Evolutionary conservation across 1,140 invertebrate species (phyloP), one percentile per base, ranked within the genome.

Genomic region (Sitodiplosis mosellana): DNA sequence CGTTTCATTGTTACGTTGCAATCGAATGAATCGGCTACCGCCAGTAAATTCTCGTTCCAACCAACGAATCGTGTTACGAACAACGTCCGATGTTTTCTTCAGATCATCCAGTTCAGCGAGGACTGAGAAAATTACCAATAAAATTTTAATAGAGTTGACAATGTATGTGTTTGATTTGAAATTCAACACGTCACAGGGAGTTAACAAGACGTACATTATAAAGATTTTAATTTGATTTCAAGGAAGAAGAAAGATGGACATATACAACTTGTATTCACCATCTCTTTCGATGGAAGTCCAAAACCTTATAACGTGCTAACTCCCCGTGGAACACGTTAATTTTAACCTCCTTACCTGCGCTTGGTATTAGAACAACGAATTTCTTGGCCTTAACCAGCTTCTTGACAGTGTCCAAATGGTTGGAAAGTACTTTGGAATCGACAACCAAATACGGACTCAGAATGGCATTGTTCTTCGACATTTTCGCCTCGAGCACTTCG

Each of bases 51-150:
- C 86, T 19, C 71, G 64, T 63, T 93, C 89, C 44, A 95, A 65
- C 88, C 89, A 93, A 52, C 89, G 80, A 45, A 90, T 93, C 2
- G 84, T 86, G 60, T 91, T 86, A 44, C 89, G 71, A 0, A 87
- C 88, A 52, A 78, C 73, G 47, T 74, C 72, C 52, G 73, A 80
- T 58, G 75, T 79, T 52, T 77, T 80, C 66, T 94, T 93, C 45
- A 88, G 61, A 48, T 85, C 78, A 60, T 93, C 88, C 56, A 93
- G 66, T 42, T 81, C 80, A 53, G 83, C 85, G 46, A 93, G 75
- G 38, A 92, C 88, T 92, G 61, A 33, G 73, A 72, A 61, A 59
- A 54, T 54, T 51, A 43, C 45, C 21, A 40, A 43, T 40, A 10
- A 45, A n/a, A n/a, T n/a, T n/a, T n/a, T n/a, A n/a, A n/a, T n/a